A percentile compares a stretch with the other conserved stretches of the same genome.
phyloP scores from a whole-genome alignment of 2,888 invertebrate genomes.

The Dromius quadrimaculatus region DNA sequence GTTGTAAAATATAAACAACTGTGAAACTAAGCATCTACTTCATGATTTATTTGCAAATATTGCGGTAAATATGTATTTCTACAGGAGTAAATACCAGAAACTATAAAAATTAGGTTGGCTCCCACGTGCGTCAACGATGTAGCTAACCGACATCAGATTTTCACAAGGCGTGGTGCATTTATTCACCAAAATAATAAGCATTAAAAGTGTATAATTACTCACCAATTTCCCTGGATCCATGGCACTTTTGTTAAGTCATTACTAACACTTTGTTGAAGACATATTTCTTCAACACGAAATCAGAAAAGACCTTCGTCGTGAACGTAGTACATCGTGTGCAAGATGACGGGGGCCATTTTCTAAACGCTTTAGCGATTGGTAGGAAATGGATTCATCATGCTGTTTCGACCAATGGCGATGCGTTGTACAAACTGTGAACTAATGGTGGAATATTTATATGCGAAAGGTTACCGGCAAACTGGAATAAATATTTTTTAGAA shows the following conservation, averaged over 20 bases:
- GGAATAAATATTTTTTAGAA: constrained; percentile 42
- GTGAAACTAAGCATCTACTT: neutral
- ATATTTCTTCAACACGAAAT: constrained; percentile 49
- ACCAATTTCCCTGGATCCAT: constrained; percentile 52
- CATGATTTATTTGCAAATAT: neutral
- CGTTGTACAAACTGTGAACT: constrained; percentile 10
- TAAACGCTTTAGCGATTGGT: constrained; percentile 30
- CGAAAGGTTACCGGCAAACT: constrained; percentile 50
- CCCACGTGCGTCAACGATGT: constrained; percentile 48
- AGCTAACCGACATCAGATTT: constrained; percentile 33
- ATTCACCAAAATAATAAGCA: neutral
- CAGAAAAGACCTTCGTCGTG: constrained; percentile 44
- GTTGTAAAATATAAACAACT: neutral
- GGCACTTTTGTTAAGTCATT: constrained; percentile 52
- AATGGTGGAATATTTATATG: constrained; percentile 45
- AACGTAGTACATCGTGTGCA: constrained; percentile 50
- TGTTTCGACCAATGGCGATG: constrained; percentile 21
- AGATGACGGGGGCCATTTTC: constrained; percentile 50
- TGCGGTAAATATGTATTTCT: neutral
- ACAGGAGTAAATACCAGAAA: constrained; percentile 20
- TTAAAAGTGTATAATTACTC: constrained; percentile 13
- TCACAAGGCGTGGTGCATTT: constrained; percentile 45
- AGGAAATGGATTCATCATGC: constrained; percentile 25
- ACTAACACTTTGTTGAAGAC: constrained; percentile 50
- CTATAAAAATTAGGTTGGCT: constrained; percentile 49